A percentile compares a stretch with the other conserved stretches of the same genome.
phyloP scores from a whole-genome alignment of 2,797 vertebrate species.

The Pristis pectinata region DNA sequence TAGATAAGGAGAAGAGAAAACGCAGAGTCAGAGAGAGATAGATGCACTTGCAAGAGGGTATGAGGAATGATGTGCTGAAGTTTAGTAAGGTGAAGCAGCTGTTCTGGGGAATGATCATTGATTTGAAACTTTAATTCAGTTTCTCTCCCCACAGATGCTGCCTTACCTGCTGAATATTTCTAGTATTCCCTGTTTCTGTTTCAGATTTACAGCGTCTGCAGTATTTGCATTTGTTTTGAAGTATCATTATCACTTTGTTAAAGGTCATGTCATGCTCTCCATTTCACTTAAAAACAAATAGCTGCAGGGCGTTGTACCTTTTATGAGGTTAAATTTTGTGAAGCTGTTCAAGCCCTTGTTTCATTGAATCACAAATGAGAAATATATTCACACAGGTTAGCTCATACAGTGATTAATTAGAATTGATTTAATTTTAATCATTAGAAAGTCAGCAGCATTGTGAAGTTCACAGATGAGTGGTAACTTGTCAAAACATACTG shows the following conservation, averaged over 20 bases:
- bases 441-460: neutral
- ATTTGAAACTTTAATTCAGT: no score
- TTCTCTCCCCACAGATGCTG: no score
- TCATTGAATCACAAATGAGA: neutral
- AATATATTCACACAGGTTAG: neutral
- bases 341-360: neutral
- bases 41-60: neutral
- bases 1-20: neutral
- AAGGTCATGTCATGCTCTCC: neutral
- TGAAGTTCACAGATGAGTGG: neutral
- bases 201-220: no score
- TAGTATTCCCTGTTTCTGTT: no score
- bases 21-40: neutral
- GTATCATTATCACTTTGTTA: neutral
- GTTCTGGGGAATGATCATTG: no score
- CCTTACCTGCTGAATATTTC: no score
- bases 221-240: neutral
- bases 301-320: neutral
- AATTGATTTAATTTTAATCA: conserved; percentile 15
- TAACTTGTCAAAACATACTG: neutral
- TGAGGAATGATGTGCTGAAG: neutral
- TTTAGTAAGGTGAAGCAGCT: neutral
- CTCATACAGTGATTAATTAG: neutral
- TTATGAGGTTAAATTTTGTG: neutral
- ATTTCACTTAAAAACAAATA: neutral